Conservation (phyloP, 53 echinoderm and acorn worm species). For the Crossaster papposus region DNA sequence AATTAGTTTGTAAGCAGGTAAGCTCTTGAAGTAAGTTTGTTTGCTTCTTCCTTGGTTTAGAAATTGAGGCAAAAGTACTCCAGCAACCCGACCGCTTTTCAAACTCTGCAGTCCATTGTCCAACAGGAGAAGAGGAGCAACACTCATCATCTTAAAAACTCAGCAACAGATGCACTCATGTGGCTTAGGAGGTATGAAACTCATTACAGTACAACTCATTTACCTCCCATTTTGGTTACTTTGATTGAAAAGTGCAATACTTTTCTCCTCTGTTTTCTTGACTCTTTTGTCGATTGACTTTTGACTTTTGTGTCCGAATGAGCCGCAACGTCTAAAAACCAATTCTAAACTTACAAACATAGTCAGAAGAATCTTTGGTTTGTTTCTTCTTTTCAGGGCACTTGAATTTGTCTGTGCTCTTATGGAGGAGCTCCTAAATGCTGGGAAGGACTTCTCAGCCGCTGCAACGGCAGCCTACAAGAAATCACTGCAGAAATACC, state of each 20-base stretch:
- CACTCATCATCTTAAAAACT: constrained; percentile 84
- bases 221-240: too few species aligned
- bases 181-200: constrained; percentile 89
- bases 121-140: constrained; percentile 78
- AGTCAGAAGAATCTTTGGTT: background rate
- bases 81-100: constrained; percentile 77
- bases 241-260: too few species aligned
- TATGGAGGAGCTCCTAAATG: constrained; percentile 67
- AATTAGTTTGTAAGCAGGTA: background rate
- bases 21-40: background rate
- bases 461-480: constrained; percentile 85
- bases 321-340: too few species aligned
- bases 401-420: constrained; percentile 79
- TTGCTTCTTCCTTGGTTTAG: constrained; percentile 19
- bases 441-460: constrained; percentile 74
- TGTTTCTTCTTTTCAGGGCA: constrained; percentile 52
- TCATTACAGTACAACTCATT: background rate
- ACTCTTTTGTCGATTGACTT: too few species aligned
- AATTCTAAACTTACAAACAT: background rate
- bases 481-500: constrained; percentile 85
- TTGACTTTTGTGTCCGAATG: too few species aligned
- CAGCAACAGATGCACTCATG: constrained; percentile 98
- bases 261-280: too few species aligned
- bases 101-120: constrained; percentile 78
- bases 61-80: constrained; percentile 94